Base-by-base conservation (phyloP, 2,888 invertebrate species). In the Meteorus colon region DNA sequence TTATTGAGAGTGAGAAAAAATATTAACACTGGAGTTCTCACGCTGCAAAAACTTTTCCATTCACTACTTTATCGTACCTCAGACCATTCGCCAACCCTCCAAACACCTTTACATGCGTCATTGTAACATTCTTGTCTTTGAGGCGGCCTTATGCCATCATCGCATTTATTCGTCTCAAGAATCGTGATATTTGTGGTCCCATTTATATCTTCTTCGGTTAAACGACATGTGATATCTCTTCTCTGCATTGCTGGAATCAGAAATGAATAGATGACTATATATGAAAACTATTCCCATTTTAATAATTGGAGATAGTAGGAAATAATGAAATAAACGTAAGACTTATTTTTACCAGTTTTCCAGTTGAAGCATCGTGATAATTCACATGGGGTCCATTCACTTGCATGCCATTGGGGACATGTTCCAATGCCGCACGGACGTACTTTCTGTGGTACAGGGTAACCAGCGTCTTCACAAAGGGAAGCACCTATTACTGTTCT, bases 11-110 rank as follows among this genome's bases (percentile, higher is more conserved):
- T 10, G 48, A 59, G 27, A 55, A 60, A 55, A n/a, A 62, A 48
- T n/a, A 48, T 48, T 16, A n/a, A 48, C 16, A 48, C 16, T n/a
- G 14, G 34, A 34, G 5, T 19, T 63, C 16, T 24, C 10, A 29
- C 14, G 34, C n/a, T 14, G 62, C 41, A n/a, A 37, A 14, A 75
- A 65, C 19, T 3, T 66, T 68, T 41, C 73, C 27, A n/a, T 48
- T 68, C 45, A 48, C 68, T 63, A n/a, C 5, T n/a, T 60, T 16
- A 45, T 51, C 88, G 90, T 90, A 98, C 98, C 93, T 96, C 95
- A 59, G 97, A 97, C 98, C 98, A 98, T 75, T 96, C 93, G 10
- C 97, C 96, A 4, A 96, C 94, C 78, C 94, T 93, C 98, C 98
- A 99, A 70, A 95, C 94, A 0, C 97, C 96, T 84, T 93, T 94